Evolutionary conservation across 2,113 vertebrate genomes (phyloP).

Genomic region (Ptyas mucosa): DNA sequence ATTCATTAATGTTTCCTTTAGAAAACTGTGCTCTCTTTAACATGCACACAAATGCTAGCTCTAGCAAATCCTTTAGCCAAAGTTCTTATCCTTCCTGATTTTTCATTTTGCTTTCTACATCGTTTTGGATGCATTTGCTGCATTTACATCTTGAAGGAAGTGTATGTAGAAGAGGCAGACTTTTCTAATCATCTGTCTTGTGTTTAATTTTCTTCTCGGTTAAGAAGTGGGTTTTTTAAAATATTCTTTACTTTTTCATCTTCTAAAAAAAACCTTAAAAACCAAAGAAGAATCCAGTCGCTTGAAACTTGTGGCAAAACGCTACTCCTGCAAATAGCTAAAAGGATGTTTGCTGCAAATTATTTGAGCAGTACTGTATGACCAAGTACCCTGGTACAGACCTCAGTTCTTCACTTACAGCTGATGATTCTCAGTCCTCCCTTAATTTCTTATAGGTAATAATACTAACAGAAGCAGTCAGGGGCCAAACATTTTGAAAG

Average conservation of each 20-base stretch:
- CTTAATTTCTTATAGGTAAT: neutral
- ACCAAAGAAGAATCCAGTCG: slow-evolving; percentile 30
- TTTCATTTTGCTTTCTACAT: neutral
- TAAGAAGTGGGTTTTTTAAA: neutral
- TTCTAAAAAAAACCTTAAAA: neutral
- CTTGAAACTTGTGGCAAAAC: slow-evolving; percentile 9
- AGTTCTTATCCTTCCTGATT: neutral
- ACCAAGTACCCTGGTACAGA: neutral
- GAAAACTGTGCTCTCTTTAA: neutral
- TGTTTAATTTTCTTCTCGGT: neutral
- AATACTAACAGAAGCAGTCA: neutral
- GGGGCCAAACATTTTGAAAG: neutral
- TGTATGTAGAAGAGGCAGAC: neutral
- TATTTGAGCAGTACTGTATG: neutral
- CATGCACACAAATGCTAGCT: neutral
- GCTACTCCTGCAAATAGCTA: neutral
- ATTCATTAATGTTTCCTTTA: neutral
- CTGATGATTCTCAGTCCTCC: neutral
- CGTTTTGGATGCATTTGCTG: neutral
- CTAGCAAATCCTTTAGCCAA: neutral
- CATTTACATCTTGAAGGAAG: neutral
- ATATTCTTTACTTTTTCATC: neutral
- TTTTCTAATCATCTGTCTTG: neutral
- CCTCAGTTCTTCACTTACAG: neutral
- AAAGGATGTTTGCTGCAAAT: neutral